Conservation (phyloP, 2,797 vertebrate genomes). For the Sitta carolinensis region DNA sequence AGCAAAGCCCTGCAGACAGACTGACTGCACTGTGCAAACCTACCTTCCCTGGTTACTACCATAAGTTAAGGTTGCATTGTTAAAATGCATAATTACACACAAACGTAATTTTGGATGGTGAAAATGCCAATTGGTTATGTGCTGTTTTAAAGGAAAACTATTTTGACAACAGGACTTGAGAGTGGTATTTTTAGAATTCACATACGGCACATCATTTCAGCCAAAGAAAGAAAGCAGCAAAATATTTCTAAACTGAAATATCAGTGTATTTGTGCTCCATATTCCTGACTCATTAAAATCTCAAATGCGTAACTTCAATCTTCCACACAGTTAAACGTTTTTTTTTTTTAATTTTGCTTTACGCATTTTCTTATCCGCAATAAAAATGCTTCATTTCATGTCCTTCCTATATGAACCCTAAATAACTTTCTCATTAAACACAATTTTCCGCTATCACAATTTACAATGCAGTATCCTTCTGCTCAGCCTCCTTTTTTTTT, state of each 20-base stretch:
- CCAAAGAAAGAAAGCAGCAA: slow-evolving; percentile 39
- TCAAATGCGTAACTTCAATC: slow-evolving; percentile 27
- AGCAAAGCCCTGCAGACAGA: background rate
- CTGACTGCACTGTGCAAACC: background rate
- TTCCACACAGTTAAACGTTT: slow-evolving; percentile 42
- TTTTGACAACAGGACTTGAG: background rate
- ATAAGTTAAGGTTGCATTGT: background rate
- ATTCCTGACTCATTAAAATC: slow-evolving; percentile 54
- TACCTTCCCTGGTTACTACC: background rate
- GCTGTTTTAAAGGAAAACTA: slow-evolving; percentile 13
- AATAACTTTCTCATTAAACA: slow-evolving; percentile 44
- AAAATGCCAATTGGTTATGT: background rate
- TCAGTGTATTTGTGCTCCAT: slow-evolving; percentile 7
- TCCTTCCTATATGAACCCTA: background rate
- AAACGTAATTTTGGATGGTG: fast-evolving
- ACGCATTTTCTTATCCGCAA: slow-evolving; percentile 16
- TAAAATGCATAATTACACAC: background rate
- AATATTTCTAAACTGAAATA: slow-evolving; percentile 35
- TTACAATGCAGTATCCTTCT: background rate
- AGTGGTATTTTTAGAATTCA: slow-evolving; percentile 50
- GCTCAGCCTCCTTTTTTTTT: background rate
- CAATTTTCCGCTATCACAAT: slow-evolving; percentile 8
- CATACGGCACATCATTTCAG: background rate
- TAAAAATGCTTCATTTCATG: background rate
- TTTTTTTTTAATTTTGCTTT: slow-evolving; percentile 11